Base-by-base conservation (phyloP, 1,140 invertebrate species). In the Planococcus citri region DNA sequence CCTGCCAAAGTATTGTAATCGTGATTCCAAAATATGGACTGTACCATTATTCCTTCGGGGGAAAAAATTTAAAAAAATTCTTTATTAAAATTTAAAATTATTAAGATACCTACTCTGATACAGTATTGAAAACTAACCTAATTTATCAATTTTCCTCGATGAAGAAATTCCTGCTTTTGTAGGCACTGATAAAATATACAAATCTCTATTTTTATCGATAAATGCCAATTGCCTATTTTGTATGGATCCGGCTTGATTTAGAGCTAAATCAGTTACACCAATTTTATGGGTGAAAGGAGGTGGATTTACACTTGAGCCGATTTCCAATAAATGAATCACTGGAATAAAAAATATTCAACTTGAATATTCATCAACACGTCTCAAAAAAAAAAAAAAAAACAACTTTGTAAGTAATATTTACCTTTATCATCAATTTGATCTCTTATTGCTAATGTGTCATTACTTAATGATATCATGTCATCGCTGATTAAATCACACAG, bases 271-370 rank as follows among this genome's bases (percentile, higher is more conserved):
- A 21, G 85, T 81, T 1, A 93, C 83, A 12, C 87, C 85, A 74
- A 83, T 80, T 22, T 74, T 85, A 85, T 74, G 82, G 78, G 69
- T 76, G 71, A 80, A 82, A 80, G 77, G 82, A 73, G 85, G 84
- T 21, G 84, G 84, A 77, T 92, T 89, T 74, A 85, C 79, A 74
- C 85, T 85, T 78, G 85, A 83, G 73, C 85, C 75, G 12, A 93
- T 80, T 77, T 97, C 93, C 76, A 94, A 87, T n/a, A 96, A 82
- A 74, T 94, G 89, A 33, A 95, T 80, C 27, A 86, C 88, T 92
- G n/a, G n/a, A n/a, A n/a, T n/a, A 76, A 72, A 85, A 33, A 33
- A 33, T 33, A 33, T n/a, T n/a, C n/a, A 33, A 33, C 29, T 6
- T 33, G 29, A 83, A 33, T 3, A 12, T 33, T 6, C 12, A 12